Evolutionary conservation across 2,888 invertebrate genomes (phyloP).

Genomic region (Molanna angustata): DNA sequence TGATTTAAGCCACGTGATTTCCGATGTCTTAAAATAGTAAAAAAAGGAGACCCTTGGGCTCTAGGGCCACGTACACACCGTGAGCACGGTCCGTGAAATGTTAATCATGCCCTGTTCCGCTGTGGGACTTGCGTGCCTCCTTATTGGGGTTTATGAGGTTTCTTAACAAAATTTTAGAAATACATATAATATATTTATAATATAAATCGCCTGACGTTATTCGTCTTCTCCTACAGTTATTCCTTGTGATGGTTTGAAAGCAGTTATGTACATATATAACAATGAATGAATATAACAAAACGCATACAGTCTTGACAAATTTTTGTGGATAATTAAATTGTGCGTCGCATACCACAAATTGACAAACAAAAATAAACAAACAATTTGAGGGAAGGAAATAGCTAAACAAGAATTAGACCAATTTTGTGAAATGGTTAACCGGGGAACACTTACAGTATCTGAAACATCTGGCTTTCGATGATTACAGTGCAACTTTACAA

Average conservation of each 20-base stretch:
- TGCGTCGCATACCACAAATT: background rate
- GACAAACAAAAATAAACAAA: background rate
- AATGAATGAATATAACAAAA: background rate
- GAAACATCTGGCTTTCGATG: too few relatives aligned
- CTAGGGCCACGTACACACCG: constrained; percentile 4
- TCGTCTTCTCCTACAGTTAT: background rate
- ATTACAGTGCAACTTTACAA: too few relatives aligned
- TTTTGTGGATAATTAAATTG: background rate
- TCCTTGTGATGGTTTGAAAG: background rate
- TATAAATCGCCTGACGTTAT: background rate
- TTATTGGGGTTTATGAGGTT: constrained; percentile 4
- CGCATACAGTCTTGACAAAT: background rate
- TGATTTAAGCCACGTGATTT: too few relatives aligned
- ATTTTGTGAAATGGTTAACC: too few relatives aligned
- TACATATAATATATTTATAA: too few relatives aligned
- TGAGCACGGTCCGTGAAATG: constrained; percentile 10
- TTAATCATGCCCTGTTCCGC: constrained; percentile 5
- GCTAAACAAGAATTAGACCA: too few relatives aligned
- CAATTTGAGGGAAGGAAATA: background rate
- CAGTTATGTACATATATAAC: background rate
- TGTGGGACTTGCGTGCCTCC: background rate
- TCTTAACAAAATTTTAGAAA: background rate
- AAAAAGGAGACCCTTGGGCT: too few relatives aligned
- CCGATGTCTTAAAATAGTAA: too few relatives aligned
- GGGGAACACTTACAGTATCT: too few relatives aligned